phyloP scores from a whole-genome alignment of 2,113 vertebrate genomes.

The Sakesphorus luctuosus region DNA sequence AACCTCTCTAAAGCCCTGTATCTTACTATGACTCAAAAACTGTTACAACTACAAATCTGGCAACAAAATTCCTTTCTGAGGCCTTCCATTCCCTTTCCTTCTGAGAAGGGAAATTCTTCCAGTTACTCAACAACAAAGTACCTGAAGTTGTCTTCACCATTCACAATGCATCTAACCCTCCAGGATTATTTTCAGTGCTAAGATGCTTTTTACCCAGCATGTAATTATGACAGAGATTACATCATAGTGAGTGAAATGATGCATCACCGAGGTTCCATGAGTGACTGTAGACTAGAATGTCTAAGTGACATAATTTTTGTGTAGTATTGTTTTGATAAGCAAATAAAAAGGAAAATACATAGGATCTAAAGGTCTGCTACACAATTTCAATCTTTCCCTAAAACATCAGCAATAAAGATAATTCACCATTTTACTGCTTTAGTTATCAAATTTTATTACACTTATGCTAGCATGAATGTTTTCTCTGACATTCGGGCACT shows the following conservation, averaged over 20 bases:
- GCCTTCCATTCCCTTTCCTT: not conserved
- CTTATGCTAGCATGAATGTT: slow-evolving; percentile 4
- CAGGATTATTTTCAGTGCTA: not conserved
- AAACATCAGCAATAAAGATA: not conserved
- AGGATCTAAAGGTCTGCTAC: not conserved
- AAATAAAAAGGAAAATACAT: slow-evolving; percentile 16
- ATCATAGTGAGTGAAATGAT: not conserved
- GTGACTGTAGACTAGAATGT: not conserved
- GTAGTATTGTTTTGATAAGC: not conserved
- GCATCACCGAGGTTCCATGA: not conserved
- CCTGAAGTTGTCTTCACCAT: not conserved
- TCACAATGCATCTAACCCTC: not conserved
- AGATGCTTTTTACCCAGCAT: not conserved
- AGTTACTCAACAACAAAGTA: not conserved
- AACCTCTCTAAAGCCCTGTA: not conserved
- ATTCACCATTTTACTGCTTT: slow-evolving; percentile 12
- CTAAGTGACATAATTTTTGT: not conserved
- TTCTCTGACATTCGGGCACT: not conserved
- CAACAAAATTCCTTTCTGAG: not conserved
- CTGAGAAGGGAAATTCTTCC: not conserved
- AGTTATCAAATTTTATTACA: slow-evolving; percentile 25
- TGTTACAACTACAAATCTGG: not conserved
- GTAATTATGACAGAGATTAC: not conserved
- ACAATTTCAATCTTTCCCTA: not conserved
- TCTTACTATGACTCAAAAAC: not conserved